These are phyloP conservation scores for Melinaea marsaeus DNA, from an alignment of 2,888 invertebrate species.

Conservation along the genomic window DNA sequence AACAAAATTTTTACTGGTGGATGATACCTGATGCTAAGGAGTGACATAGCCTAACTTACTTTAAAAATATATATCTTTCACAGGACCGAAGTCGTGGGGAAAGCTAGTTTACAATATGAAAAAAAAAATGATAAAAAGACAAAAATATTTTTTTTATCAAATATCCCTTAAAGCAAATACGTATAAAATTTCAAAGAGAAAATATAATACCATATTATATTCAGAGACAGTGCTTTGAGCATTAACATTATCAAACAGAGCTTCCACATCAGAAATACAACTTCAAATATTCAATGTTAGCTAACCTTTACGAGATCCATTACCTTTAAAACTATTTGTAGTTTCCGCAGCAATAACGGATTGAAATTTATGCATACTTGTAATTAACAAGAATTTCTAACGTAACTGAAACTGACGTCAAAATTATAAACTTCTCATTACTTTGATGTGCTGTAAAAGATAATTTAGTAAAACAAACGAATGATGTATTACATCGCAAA, in stretches of 20 bases:
- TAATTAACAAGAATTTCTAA: not conserved
- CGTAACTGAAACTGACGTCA: not conserved
- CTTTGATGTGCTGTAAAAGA: no score
- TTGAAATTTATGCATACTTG: constrained; percentile 1
- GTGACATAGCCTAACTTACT: no score
- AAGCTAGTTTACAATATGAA: no score
- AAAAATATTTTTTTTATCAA: not conserved
- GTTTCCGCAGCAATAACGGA: not conserved
- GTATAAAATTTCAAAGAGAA: not conserved
- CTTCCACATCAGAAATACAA: constrained; percentile 2
- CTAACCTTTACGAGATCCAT: not conserved
- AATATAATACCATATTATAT: not conserved
- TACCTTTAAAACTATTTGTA: not conserved
- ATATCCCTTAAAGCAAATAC: not conserved
- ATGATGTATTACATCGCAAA: no score
- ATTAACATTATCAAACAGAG: constrained; percentile 2
- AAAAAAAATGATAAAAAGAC: no score
- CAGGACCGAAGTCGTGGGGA: no score
- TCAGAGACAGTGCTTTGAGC: constrained; percentile 1
- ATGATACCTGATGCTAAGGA: no score
- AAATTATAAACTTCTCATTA: no score
- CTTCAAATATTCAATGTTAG: constrained; percentile 5
- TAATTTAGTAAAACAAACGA: no score
- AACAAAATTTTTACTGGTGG: no score
- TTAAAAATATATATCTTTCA: no score